Evolutionary conservation across 2,113 vertebrate species (phyloP).

Genomic region (Lamprotornis superbus): DNA sequence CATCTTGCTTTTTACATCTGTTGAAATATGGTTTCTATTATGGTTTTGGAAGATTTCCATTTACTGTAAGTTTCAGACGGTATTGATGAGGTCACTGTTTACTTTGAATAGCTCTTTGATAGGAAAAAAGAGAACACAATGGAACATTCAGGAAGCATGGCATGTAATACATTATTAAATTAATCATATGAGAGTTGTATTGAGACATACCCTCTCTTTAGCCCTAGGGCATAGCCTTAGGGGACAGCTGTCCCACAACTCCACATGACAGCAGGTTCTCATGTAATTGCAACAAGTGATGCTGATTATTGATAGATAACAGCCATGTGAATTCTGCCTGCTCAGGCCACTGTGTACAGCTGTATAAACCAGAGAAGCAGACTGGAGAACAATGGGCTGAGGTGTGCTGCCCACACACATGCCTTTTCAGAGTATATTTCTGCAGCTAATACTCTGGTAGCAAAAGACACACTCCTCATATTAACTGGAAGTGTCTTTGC

Average conservation of each 20-base stretch:
- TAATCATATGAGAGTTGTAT: slow-evolving; percentile 7
- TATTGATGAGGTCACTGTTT: slow-evolving; percentile 71
- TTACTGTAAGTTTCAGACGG: slow-evolving; percentile 59
- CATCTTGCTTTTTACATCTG: slow-evolving; percentile 40
- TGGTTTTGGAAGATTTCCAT: slow-evolving; percentile 64
- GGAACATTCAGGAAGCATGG: slow-evolving; percentile 43
- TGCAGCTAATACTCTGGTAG: not conserved
- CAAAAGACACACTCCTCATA: not conserved
- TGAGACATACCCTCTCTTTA: not conserved
- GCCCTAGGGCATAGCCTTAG: not conserved
- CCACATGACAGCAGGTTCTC: not conserved
- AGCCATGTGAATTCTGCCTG: not conserved
- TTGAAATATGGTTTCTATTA: slow-evolving; percentile 65
- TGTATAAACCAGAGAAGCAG: slow-evolving; percentile 5
- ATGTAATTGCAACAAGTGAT: not conserved
- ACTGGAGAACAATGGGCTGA: not conserved
- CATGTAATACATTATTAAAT: slow-evolving; percentile 42
- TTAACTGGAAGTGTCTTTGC: not conserved
- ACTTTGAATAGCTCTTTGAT: slow-evolving; percentile 67
- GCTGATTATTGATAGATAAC: not conserved
- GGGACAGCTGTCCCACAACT: not conserved
- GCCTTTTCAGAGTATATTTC: not conserved
- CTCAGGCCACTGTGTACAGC: not conserved
- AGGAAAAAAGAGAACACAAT: slow-evolving; percentile 51
- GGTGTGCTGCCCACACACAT: not conserved